Evolutionary conservation across 2,113 vertebrate genomes (phyloP).

Genomic region (Osmerus eperlanus): DNA sequence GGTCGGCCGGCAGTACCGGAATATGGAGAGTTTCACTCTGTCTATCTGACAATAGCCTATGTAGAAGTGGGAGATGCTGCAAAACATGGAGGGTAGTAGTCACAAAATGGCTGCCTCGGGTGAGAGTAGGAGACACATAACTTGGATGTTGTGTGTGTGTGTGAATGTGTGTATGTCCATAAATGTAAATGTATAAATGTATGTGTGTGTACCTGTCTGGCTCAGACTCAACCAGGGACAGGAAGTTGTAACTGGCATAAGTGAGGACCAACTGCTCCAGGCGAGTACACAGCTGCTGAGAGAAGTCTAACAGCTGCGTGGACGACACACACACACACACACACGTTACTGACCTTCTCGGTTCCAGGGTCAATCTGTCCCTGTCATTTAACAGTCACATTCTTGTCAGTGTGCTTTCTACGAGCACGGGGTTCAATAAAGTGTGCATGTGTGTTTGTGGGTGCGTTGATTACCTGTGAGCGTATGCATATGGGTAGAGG

Average conservation of each 20-base stretch:
- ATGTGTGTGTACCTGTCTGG: conserved; percentile 66
- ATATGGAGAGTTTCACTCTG: conserved; percentile 58
- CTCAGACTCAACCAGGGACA: conserved; percentile 73
- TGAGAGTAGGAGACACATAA: too few relatives aligned
- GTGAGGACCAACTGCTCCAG: conserved; percentile 79
- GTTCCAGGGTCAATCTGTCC: background rate
- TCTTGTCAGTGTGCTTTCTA: background rate
- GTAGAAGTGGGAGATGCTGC: conserved; percentile 4
- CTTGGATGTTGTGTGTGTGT: background rate
- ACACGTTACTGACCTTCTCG: background rate
- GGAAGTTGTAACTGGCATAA: conserved; percentile 64
- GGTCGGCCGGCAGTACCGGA: conserved; percentile 70
- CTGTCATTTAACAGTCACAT: background rate
- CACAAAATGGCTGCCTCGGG: too few relatives aligned
- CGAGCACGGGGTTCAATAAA: background rate
- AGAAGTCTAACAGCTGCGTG: conserved; percentile 75
- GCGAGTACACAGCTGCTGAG: conserved; percentile 77
- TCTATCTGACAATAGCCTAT: background rate
- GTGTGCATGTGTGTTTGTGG: background rate
- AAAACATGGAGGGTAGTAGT: background rate
- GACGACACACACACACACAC: conserved; percentile 14
- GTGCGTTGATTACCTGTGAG: conserved; percentile 54
- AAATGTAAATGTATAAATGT: too few relatives aligned
- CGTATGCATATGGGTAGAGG: conserved; percentile 51
- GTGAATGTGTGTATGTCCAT: conserved; percentile 3